These are phyloP conservation scores for Cyaniris semiargus DNA, from an alignment of 2,888 invertebrate genomes.

Conservation along the genomic window DNA sequence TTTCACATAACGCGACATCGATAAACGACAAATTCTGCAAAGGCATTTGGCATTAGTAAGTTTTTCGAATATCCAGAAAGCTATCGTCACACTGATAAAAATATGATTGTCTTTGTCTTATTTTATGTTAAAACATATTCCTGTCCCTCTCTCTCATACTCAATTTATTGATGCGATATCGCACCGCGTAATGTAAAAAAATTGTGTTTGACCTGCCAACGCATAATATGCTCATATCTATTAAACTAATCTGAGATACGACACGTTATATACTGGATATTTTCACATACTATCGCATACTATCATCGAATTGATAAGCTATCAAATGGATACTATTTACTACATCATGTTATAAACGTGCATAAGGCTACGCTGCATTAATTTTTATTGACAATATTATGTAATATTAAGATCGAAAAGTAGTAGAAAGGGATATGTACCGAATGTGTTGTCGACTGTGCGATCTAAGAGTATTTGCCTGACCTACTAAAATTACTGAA, in stretches of 20 bases:
- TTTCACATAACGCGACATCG: background rate
- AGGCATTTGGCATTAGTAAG: background rate
- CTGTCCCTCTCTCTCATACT: background rate
- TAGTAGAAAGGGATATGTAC: too few relatives aligned
- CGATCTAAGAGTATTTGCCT: too few relatives aligned
- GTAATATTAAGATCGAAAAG: too few relatives aligned
- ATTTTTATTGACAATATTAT: too few relatives aligned
- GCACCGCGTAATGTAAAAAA: background rate
- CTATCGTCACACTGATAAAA: background rate
- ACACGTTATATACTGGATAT: background rate
- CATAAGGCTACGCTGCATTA: background rate
- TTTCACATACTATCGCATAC: background rate
- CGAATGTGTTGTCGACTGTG: too few relatives aligned
- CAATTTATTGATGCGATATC: too few relatives aligned
- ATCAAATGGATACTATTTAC: background rate
- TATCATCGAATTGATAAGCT: background rate
- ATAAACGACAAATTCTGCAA: background rate
- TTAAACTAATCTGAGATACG: conserved; percentile 37
- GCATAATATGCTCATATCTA: conserved; percentile 38
- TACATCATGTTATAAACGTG: background rate
- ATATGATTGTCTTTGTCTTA: background rate
- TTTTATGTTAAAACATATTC: background rate
- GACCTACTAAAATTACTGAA: too few relatives aligned
- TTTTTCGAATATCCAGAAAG: background rate
- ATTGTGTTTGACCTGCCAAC: conserved; percentile 36